Evolutionary conservation across 1,140 invertebrate species (phyloP), one percentile per base, ranked within the genome.

Genomic region (Macrobrachium rosenbergii): DNA sequence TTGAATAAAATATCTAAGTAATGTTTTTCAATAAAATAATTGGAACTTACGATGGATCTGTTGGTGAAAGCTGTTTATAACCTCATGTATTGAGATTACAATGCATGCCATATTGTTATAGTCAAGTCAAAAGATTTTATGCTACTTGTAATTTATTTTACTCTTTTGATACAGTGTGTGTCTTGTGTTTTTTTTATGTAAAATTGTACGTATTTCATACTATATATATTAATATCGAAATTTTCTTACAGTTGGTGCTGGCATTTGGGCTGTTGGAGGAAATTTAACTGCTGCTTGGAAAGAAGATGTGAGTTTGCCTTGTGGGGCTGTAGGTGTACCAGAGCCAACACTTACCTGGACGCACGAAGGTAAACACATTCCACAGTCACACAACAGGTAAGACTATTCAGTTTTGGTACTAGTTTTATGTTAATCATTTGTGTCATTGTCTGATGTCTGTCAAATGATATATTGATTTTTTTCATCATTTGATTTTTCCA

Each of bases 371-470:
- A 45, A 16, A 11, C 85, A 45, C n/a, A 93, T 93, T 37, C 93
- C 93, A 5, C 92, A 95, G 75, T 97, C 88, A 92, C 97, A 83
- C 95, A 96, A 6, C 97, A 98, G 82, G 82, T 84, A 19, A 21
- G 67, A 43, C 19, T 88, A 60, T 82, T 77, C 7, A 52, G 43
- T 67, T 45, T 52, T n/a, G 58, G 52, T 62, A 10, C 12, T 12
- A 16, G 21, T 19, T 45, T 5, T 0, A 23, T 28, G 23, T 73
- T 0, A 12, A 52, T 2, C 12, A 52, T 52, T 52, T 52, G 7
- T 52, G 12, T 52, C 8, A 52, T 52, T 52, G 8, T 52, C 2
- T 52, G 52, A 12, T 69, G 19, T 80, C 21, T 52, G 16, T 12
- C n/a, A 60, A 45, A 17, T 28, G 21, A 0, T 11, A 43, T 16